A percentile compares a stretch with the other conserved stretches of the same genome.
These are phyloP conservation scores for Chloebia gouldiae DNA, from an alignment of 2,113 vertebrate species.

Conservation along the genomic window DNA sequence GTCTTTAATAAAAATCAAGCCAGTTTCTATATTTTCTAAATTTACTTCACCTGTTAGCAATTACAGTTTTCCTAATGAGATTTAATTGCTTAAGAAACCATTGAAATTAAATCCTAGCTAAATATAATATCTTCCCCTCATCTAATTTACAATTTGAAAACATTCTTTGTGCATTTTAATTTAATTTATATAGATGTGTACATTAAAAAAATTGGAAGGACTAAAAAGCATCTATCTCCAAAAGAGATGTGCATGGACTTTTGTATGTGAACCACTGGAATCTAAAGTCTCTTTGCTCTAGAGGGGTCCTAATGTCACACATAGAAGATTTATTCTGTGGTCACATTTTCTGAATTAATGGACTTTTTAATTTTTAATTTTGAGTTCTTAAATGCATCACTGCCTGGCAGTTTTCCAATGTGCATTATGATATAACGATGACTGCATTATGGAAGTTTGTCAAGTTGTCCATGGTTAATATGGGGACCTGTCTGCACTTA, in stretches of 20 bases:
- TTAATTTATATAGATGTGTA: background rate
- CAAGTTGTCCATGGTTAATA: background rate
- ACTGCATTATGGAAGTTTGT: background rate
- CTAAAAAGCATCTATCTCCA: background rate
- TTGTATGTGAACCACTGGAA: background rate
- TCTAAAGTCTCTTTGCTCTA: background rate
- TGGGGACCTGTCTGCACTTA: background rate
- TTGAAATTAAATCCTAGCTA: background rate
- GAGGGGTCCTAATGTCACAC: background rate
- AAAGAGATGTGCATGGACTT: background rate
- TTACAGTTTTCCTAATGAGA: background rate
- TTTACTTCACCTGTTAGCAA: background rate
- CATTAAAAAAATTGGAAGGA: background rate
- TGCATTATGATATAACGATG: background rate
- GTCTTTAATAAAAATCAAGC: background rate
- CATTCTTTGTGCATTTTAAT: background rate
- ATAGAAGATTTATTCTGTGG: background rate
- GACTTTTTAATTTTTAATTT: background rate
- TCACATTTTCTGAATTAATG: background rate
- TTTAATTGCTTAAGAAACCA: background rate
- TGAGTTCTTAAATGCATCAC: background rate
- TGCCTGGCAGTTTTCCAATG: background rate
- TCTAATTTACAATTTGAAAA: background rate
- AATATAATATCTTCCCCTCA: background rate
- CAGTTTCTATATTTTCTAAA: background rate